These are phyloP conservation scores for Erythrocercus mccallii DNA, from an alignment of 2,113 vertebrate species.

Conservation along the genomic window DNA sequence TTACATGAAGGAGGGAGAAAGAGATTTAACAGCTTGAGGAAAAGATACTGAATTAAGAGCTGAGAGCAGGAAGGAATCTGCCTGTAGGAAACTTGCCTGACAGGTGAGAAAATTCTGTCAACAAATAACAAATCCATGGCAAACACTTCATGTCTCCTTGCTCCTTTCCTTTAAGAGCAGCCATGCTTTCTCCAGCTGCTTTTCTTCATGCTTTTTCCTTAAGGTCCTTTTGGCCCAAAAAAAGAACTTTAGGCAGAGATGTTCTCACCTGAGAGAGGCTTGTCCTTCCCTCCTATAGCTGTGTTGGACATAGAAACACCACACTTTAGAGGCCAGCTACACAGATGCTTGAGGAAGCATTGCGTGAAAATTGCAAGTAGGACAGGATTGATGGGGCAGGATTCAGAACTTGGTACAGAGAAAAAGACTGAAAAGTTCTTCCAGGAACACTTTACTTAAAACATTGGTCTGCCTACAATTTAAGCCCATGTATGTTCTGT, in stretches of 20 bases:
- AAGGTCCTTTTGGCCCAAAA: background rate
- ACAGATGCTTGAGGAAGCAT: background rate
- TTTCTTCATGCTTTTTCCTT: background rate
- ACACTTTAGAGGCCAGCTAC: background rate
- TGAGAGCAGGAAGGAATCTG: background rate
- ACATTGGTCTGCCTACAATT: background rate
- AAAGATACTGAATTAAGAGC: background rate
- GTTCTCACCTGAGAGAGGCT: background rate
- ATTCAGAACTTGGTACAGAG: background rate
- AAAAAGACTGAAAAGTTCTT: background rate
- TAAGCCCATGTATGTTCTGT: background rate
- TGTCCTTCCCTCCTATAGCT: background rate
- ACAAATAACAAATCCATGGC: background rate
- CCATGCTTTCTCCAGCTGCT: background rate
- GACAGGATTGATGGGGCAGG: background rate
- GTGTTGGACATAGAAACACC: background rate
- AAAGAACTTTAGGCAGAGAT: background rate
- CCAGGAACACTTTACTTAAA: background rate
- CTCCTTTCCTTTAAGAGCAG: background rate
- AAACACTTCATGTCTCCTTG: background rate
- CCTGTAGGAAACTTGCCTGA: background rate
- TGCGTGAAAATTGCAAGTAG: background rate
- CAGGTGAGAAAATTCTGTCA: background rate
- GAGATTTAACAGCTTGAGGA: background rate
- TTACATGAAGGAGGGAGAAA: background rate